phyloP scores from a whole-genome alignment of 2,113 vertebrate species.

The Saimiri boliviensis region DNA sequence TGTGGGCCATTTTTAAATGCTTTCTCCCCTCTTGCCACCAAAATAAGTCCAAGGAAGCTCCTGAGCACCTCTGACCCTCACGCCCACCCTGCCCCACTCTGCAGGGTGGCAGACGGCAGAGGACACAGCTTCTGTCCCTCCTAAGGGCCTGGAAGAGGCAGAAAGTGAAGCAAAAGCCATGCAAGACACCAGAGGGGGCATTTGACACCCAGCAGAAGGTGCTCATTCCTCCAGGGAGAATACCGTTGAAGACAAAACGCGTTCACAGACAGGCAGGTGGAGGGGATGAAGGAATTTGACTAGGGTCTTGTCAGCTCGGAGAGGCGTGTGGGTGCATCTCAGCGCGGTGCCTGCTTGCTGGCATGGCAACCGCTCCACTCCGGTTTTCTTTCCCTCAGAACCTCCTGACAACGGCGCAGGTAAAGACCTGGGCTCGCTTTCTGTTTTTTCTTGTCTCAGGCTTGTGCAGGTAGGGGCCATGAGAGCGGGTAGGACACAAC shows the following conservation, averaged over 20 bases:
- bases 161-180: not conserved
- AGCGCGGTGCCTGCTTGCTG: not conserved
- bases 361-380: not conserved
- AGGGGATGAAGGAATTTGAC: too few species aligned
- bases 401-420: not conserved
- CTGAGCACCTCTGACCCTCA: not conserved
- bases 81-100: accelerated
- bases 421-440: not conserved
- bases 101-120: too few species aligned
- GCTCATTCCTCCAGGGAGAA: not conserved
- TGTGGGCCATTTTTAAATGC: not conserved
- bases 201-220: not conserved
- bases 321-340: not conserved
- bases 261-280: not conserved
- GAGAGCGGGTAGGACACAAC: not conserved
- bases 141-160: not conserved
- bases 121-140: not conserved
- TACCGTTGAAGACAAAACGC: not conserved
- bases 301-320: not conserved
- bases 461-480: not conserved
- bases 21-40: not conserved
- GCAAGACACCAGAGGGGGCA: not conserved
- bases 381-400: accelerated
- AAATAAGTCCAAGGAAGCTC: not conserved
- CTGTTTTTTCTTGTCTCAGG: not conserved